Base-by-base conservation (phyloP, 2,797 vertebrate genomes). In the Helarctos malayanus region DNA sequence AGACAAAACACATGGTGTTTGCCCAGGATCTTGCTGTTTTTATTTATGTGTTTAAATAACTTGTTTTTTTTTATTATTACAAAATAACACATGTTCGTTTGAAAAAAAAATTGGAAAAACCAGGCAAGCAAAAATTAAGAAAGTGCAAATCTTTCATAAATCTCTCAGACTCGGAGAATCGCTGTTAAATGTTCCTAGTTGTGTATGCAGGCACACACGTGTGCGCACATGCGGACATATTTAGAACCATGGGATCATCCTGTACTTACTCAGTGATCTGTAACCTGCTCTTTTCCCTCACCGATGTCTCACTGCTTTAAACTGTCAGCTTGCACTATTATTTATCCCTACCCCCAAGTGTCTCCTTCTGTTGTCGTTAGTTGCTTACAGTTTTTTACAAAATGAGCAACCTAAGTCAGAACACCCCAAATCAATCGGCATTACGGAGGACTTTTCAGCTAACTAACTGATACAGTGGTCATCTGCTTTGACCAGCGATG, bases 41-140 rank as follows among this genome's bases (percentile, higher is more conserved):
- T 93, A 97, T 97, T 97, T 97, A 97, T 79, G 81, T 92, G 97
- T 96, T 97, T 88, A 97, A 98, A 88, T 94, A 95, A 94, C 95
- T 98, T 97, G 41, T 41, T 41, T 95, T 97, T 93, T 97, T 94
- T 96, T 88, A 84, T 94, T 97, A 91, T 96, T 97, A 94, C 97
- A 95, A 98, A 97, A 96, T 82, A 97, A 93, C 91, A 96, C 96
- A 92, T 98, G 97, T 96, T 95, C 61, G 7, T 89, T 93, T 96
- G 89, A 68, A 84, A 95, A 94, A 90, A 90, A 38, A 11, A 18
- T 52, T 80, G 52, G 90, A 97, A 93, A 96, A 97, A 68, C 49
- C 85, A 93, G 84, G 35, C 95, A 87, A 95, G 71, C 69, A 88
- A 88, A 97, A 95, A 90, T 85, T 80, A 92, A 92, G 83, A 79